Base-by-base conservation (phyloP, 2,797 vertebrate genomes). In the Peromyscus aztecus region DNA sequence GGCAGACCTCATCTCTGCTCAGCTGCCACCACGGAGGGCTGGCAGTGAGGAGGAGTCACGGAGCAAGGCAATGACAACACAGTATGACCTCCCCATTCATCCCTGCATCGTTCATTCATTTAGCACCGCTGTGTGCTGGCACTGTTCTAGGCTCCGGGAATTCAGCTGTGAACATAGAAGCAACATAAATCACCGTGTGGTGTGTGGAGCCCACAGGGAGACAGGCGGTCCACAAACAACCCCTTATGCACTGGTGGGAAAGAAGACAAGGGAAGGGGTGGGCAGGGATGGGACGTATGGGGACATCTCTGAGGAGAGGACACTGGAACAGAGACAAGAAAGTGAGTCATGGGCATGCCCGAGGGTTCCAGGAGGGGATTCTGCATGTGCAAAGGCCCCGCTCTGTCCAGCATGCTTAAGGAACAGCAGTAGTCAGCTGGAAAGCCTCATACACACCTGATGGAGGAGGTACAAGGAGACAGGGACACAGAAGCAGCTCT, bases 1-100 rank as follows among this genome's bases (percentile, higher is more conserved):
- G 23, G 6, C 4, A 37, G 23, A 31, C 11, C 0, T 4, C 4
- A 19, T 14, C 16, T 78, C 24, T 0, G 4, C 21, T 0, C 2
- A 90, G 78, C 24, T 75, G 27, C 71, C 52, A 14, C 89, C 40
- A 1, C 0, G 77, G 3, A 23, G 46, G 67, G 1, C 19, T 49
- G 59, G 4, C 19, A 13, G 3, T 4, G 2, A 23, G 21, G 55
- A 55, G 76, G 17, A 23, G 65, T 31, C 16, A 0, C 0, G 24
- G 55, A 13, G 43, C 29, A 65, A 5, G 21, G 10, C 6, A 12
- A 31, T 31, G 34, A 14, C n/a, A 19, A 10, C 5, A 4, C n/a
- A 75, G 69, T 43, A 13, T 29, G 86, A 57, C 52, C n/a, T 71
- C 52, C 0, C 13, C 29, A 7, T 29, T 6, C 81, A 52, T 31